Evolutionary conservation across 2,113 vertebrate genomes (phyloP).

Genomic region (Solea senegalensis): DNA sequence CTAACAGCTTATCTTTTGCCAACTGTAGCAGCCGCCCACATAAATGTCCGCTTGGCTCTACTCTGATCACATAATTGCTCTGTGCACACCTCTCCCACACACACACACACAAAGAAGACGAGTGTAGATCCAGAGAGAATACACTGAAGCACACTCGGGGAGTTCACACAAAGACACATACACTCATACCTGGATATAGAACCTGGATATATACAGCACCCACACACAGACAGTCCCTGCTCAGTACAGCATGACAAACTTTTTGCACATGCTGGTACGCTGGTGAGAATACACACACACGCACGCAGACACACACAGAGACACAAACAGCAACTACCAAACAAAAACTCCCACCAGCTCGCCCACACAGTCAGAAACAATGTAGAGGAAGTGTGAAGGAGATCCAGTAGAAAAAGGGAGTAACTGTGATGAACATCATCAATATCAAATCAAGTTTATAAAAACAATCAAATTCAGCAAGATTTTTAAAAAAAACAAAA

Average conservation of each 20-base stretch:
- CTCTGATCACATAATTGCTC: conserved; percentile 77
- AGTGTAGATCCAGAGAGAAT: conserved; percentile 29
- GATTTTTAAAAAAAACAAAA: too few species aligned
- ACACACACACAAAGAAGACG: conserved; percentile 32
- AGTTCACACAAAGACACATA: conserved; percentile 28
- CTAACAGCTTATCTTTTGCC: conserved; percentile 64
- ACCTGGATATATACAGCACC: conserved; percentile 21
- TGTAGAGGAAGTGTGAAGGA: conserved; percentile 19
- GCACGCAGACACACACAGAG: background rate
- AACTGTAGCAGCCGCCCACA: conserved; percentile 62
- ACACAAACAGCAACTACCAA: conserved; percentile 19
- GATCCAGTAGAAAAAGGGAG: background rate
- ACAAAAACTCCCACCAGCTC: conserved; percentile 52
- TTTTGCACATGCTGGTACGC: conserved; percentile 23
- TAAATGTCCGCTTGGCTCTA: conserved; percentile 74
- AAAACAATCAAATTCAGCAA: background rate
- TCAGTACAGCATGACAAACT: conserved; percentile 13
- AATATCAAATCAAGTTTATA: background rate
- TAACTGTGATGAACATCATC: background rate
- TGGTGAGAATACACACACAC: background rate
- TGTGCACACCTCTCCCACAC: conserved; percentile 57
- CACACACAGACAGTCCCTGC: conserved; percentile 13
- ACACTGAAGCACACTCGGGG: conserved; percentile 39
- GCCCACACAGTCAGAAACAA: conserved; percentile 51
- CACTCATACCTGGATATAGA: background rate